Conservation (phyloP, 2,113 vertebrate species). For the Trochalopteron elliotii region DNA sequence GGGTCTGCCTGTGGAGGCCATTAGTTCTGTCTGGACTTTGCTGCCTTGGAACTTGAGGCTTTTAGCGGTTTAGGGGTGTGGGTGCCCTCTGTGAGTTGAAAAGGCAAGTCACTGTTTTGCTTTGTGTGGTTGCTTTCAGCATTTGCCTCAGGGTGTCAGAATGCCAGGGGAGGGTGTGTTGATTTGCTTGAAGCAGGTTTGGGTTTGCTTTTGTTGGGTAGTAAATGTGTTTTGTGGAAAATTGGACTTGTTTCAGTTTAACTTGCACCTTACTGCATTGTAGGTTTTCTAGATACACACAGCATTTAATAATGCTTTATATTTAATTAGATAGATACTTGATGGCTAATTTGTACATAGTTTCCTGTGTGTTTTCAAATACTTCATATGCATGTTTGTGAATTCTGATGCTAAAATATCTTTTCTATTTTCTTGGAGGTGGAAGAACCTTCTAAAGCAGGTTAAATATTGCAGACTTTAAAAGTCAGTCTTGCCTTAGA, state of each 20-base stretch:
- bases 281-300: background rate
- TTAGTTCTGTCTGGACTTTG: background rate
- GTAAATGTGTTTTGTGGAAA: background rate
- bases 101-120: rapidly evolving
- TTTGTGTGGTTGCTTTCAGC: background rate
- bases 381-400: background rate
- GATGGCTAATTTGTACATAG: background rate
- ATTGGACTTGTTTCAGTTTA: background rate
- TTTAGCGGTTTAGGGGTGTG: background rate
- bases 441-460: background rate
- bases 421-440: background rate
- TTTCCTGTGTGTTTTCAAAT: background rate
- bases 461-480: background rate
- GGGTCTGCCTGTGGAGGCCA: background rate
- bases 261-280: background rate
- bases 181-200: background rate
- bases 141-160: background rate
- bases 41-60: background rate
- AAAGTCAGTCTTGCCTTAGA: background rate
- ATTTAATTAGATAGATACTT: background rate
- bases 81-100: background rate
- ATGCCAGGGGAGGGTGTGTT: background rate
- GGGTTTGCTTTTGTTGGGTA: background rate
- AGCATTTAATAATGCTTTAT: background rate
- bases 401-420: background rate